Evolutionary conservation across 2,113 vertebrate species (phyloP).

Genomic region (Hemiprocne comata): DNA sequence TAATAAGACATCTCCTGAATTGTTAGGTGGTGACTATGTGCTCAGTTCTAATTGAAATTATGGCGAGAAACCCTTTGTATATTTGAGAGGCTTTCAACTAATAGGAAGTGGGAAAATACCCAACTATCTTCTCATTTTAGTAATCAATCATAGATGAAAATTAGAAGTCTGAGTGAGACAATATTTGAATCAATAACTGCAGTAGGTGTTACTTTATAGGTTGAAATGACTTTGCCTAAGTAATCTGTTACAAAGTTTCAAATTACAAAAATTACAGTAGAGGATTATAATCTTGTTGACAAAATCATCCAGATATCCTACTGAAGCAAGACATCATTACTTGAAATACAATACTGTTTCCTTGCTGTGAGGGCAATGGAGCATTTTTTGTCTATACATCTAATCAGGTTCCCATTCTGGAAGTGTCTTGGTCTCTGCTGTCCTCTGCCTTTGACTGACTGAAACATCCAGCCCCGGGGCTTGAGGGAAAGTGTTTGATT

Average conservation of each 20-base stretch:
- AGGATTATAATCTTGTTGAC: background rate
- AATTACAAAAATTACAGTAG: background rate
- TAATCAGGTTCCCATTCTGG: background rate
- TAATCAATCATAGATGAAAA: background rate
- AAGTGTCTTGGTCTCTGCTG: background rate
- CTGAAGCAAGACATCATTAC: background rate
- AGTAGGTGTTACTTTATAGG: background rate
- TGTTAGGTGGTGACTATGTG: background rate
- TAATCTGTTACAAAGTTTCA: background rate
- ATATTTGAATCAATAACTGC: background rate
- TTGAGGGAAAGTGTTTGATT: background rate
- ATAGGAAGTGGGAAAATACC: background rate
- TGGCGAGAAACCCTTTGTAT: background rate
- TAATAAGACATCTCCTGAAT: background rate
- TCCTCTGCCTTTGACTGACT: constrained; percentile 16
- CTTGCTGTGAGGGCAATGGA: background rate
- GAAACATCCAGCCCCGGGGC: background rate
- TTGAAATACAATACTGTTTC: background rate
- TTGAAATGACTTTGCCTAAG: background rate
- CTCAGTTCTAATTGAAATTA: constrained; percentile 5
- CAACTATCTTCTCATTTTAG: background rate
- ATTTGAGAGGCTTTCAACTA: background rate
- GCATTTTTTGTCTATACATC: background rate
- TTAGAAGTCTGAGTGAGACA: background rate
- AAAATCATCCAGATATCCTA: background rate